Evolutionary conservation across 2,113 vertebrate species (phyloP), one percentile per base, ranked within the genome.

Genomic region (Morone chrysops): DNA sequence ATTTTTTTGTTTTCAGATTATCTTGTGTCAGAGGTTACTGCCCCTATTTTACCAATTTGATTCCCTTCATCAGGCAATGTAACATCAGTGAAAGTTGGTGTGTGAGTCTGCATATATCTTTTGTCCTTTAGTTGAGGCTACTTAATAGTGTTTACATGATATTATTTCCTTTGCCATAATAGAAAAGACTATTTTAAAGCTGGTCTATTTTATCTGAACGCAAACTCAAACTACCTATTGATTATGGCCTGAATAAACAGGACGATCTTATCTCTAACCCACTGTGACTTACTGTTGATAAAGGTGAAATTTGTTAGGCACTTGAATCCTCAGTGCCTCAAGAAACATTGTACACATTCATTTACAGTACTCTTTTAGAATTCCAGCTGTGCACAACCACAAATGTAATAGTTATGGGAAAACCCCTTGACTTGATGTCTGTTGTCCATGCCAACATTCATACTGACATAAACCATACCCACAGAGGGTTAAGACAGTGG

Each of bases 201-300:
- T 36, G 18, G 69, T 69, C 22, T 60, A 63, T 20, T 75, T 74
- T 31, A 50, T 60, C 9, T 82, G 9, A 82, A 68, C 72, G 22
- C 71, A 85, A 84, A 75, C 68, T 60, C 51, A 68, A 86, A 80
- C 79, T 80, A 88, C 63, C 78, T 83, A 65, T 83, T 81, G 47
- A 71, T 72, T 57, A 65, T 84, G 54, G 75, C 78, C 84, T 68
- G 62, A 88, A 82, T 90, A 82, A 89, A 80, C 45, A 54, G 54
- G 78, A 80, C 48, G 6, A 75, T 57, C 54, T 80, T 70, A 71
- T 79, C 67, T 59, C 76, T 70, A 66, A 85, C 51, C 10, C n/a
- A 67, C 70, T 89, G 82, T 87, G 53, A 82, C 66, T 79, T 70
- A 65, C 54, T 79, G 57, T 67, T 72, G 51, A 56, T 63, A 31